phyloP scores from a whole-genome alignment of 53 echinoderm and acorn worm genomes.

The Luidia sarsii region DNA sequence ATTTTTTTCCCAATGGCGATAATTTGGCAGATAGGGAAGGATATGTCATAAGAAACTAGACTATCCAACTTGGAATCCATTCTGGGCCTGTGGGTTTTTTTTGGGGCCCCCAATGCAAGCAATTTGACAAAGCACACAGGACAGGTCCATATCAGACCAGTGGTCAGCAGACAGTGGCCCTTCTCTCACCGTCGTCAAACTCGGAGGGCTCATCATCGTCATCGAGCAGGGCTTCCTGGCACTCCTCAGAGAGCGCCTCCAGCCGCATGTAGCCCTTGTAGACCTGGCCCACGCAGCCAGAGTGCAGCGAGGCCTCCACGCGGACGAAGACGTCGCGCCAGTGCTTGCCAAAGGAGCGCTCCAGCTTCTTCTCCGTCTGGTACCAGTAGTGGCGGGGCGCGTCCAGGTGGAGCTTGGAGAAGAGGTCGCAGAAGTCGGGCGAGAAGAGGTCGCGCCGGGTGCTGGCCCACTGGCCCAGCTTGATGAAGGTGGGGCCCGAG shows the following conservation, averaged over 20 bases:
- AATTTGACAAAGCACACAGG: too few species aligned
- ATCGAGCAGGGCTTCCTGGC: slow-evolving; percentile 28
- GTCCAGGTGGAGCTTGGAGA: slow-evolving; percentile 84
- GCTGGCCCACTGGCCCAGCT: slow-evolving; percentile 98
- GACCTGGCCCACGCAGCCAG: slow-evolving; percentile 97
- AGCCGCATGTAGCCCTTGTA: slow-evolving; percentile 83
- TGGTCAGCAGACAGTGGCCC: too few species aligned
- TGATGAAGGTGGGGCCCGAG: slow-evolving; percentile 95
- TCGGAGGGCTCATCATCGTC: slow-evolving; percentile 49
- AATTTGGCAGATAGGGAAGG: too few species aligned
- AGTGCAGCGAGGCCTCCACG: slow-evolving; percentile 74
- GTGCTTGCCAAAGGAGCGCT: slow-evolving; percentile 77
- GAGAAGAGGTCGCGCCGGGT: slow-evolving; percentile 89
- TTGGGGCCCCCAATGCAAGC: too few species aligned
- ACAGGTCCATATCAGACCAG: too few species aligned
- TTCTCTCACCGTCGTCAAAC: slow-evolving; percentile 49
- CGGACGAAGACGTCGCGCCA: slow-evolving; percentile 81
- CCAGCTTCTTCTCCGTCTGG: slow-evolving; percentile 74
- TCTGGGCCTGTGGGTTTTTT: too few species aligned
- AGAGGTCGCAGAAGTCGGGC: slow-evolving; percentile 76
- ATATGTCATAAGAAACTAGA: too few species aligned
- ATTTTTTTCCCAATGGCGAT: too few species aligned
- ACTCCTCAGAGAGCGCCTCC: slow-evolving; percentile 52
- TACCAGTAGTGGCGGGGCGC: slow-evolving; percentile 83
- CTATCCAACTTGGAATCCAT: too few species aligned